phyloP scores from a whole-genome alignment of 2,888 invertebrate genomes.

The Ferrisia virgata region DNA sequence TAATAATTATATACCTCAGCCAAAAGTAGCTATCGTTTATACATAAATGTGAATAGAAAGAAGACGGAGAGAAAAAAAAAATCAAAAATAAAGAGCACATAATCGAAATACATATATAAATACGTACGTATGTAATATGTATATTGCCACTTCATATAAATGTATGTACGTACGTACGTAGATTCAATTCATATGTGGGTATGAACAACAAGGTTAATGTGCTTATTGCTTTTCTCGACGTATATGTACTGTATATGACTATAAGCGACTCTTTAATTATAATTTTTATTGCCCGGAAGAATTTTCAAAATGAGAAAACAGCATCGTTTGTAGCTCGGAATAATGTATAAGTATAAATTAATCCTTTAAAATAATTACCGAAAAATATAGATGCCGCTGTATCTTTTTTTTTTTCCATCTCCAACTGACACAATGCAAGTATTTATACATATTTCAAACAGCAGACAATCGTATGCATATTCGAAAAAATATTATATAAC shows the following conservation, averaged over 20 bases:
- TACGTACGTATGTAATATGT: too few relatives aligned
- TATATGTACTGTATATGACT: background rate
- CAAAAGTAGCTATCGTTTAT: background rate
- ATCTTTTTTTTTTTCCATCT: background rate
- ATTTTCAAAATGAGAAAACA: background rate
- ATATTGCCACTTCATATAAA: too few relatives aligned
- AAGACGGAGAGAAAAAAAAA: background rate
- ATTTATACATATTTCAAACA: too few relatives aligned
- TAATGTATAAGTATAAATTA: background rate
- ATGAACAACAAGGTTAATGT: conserved; percentile 3
- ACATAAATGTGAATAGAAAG: too few relatives aligned
- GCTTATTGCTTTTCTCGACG: background rate
- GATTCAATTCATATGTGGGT: conserved; percentile 13
- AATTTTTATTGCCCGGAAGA: conserved; percentile 17
- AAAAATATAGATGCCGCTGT: background rate
- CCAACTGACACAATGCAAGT: too few relatives aligned
- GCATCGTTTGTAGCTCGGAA: background rate
- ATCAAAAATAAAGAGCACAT: background rate
- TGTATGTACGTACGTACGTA: too few relatives aligned
- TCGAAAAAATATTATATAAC: background rate
- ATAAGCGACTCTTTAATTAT: background rate
- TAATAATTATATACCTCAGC: background rate
- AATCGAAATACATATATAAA: background rate
- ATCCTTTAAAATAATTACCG: conserved; percentile 8
- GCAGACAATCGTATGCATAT: background rate